These are phyloP conservation scores for Trididemnum miniatum DNA, from an alignment of 23 tunicate genomes.

Conservation along the genomic window DNA sequence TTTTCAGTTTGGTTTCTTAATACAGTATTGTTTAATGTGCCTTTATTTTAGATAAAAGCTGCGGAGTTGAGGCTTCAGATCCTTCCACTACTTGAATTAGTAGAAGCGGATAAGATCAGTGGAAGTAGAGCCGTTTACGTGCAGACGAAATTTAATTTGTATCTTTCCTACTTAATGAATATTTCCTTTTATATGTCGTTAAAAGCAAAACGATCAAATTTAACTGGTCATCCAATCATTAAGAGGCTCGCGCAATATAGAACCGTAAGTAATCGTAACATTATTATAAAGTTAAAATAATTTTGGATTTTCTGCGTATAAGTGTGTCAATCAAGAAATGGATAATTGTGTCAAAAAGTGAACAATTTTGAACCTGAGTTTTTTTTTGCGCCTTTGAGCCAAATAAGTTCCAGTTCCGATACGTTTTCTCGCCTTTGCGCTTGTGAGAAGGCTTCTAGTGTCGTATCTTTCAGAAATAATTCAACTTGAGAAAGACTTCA, in stretches of 20 bases:
- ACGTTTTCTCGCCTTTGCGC: too few relatives aligned
- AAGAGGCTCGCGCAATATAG: conserved; percentile 72
- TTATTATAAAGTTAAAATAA: not conserved
- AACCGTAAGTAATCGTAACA: conserved; percentile 41
- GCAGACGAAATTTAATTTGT: conserved; percentile 45
- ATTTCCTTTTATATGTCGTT: conserved; percentile 76
- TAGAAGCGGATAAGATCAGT: conserved; percentile 19
- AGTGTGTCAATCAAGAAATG: too few relatives aligned
- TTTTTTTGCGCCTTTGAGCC: too few relatives aligned
- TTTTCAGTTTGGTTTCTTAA: not conserved
- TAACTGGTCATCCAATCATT: conserved; percentile 70
- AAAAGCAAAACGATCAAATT: conserved; percentile 37
- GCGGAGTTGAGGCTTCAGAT: conserved; percentile 34
- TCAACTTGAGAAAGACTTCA: too few relatives aligned
- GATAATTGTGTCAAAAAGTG: too few relatives aligned
- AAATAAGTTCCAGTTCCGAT: not conserved
- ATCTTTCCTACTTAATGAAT: conserved; percentile 61
- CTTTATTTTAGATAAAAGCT: conserved; percentile 50
- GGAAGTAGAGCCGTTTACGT: conserved; percentile 59
- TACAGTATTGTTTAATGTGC: not conserved
- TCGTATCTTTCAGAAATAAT: too few relatives aligned
- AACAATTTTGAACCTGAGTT: too few relatives aligned
- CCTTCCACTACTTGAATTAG: conserved; percentile 53
- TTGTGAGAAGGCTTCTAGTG: too few relatives aligned
- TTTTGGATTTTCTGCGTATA: too few relatives aligned